Conservation (phyloP, 2,113 vertebrate genomes). For the Colaptes auratus region DNA sequence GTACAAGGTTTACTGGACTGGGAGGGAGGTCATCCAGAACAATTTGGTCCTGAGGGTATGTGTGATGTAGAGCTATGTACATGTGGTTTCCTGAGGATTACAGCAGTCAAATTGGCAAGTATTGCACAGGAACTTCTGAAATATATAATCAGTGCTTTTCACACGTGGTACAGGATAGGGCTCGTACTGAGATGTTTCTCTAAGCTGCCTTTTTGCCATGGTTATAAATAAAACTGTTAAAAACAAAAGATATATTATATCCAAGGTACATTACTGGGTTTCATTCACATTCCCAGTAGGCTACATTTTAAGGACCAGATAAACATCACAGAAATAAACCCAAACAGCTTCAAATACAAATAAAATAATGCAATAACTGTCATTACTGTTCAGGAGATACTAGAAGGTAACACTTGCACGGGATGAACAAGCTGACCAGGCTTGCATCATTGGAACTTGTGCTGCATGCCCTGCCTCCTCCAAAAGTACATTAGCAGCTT, state of each 20-base stretch:
- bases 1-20: not conserved
- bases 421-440: not conserved
- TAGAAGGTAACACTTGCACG: not conserved
- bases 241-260: not conserved
- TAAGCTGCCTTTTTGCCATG: not conserved
- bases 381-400: not conserved
- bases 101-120: not conserved
- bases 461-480: not conserved
- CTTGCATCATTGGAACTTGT: not conserved
- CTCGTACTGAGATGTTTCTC: not conserved
- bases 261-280: not conserved
- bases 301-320: not conserved
- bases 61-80: not conserved
- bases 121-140: not conserved
- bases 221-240: not conserved
- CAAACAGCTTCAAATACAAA: not conserved
- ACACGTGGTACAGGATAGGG: not conserved
- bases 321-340: not conserved
- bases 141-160: not conserved
- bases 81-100: not conserved
- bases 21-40: not conserved
- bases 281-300: not conserved
- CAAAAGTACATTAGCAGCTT: not conserved
- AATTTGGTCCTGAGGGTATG: not conserved
- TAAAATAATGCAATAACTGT: not conserved